Evolutionary conservation across 1,140 invertebrate genomes (phyloP), one percentile per base, ranked within the genome.

Genomic region (Caerostris darwini): DNA sequence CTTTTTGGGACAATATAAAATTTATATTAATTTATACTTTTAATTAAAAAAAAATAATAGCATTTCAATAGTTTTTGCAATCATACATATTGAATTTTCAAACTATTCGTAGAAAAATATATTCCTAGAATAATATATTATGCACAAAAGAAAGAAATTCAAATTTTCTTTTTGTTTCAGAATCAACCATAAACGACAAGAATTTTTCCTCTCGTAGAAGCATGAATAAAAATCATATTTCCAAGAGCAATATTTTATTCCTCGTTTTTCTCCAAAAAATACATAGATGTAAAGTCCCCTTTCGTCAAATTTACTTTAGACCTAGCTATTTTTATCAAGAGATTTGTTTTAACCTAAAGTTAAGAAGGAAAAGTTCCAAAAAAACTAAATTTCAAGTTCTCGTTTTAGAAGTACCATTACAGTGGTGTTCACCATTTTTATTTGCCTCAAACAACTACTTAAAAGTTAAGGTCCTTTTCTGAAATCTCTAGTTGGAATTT

Each of bases 361-460:
- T 7, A 77, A 77, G 34, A 77, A 77, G 50, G 71, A 53, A 77
- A 77, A 77, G 71, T 77, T 50, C 71, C 34, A 10, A 53, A 34
- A n/a, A 34, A 77, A 77, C 71, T 34, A 77, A 77, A 77, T 34
- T 77, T 7, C 7, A 77, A 53, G 50, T 77, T 77, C 71, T 77
- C 71, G 50, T 77, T 77, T 34, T 12, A 77, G 53, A 67, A 77
- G 71, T 77, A 77, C 71, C 34, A 77, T 34, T 34, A 34, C 34
- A 34, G 34, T 34, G 34, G 34, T 50, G 34, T 12, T 53, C 34
- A 34, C 71, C 8, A 12, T 77, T 77, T 77, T 77, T 77, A 77
- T 77, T 77, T 77, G 71, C 34, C 71, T 77, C 71, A 77, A 77
- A 77, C 59, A 87, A 64, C 85, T 87, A 87, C 85, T 61, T 61